phyloP scores from a whole-genome alignment of 2,797 vertebrate species.

The Crocodylus rhombifer region DNA sequence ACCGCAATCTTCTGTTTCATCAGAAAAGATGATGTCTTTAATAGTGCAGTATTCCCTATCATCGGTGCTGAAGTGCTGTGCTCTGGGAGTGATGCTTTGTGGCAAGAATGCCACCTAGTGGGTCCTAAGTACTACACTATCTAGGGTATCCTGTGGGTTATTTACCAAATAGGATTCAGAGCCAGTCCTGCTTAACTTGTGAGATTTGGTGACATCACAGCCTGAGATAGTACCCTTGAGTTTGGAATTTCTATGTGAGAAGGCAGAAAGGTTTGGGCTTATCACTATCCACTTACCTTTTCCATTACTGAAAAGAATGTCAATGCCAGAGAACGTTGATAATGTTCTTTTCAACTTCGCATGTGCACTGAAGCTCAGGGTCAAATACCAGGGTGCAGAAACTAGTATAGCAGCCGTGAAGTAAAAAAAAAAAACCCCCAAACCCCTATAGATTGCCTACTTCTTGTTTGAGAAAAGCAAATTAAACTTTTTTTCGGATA shows the following conservation, averaged over 20 bases:
- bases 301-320: not conserved
- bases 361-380: rapidly evolving
- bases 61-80: not conserved
- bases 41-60: not conserved
- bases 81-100: not conserved
- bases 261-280: not conserved
- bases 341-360: not conserved
- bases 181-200: not conserved
- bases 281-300: not conserved
- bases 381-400: not conserved
- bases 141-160: not conserved
- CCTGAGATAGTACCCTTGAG: not conserved
- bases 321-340: not conserved
- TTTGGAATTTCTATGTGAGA: not conserved
- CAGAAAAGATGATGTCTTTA: conserved; percentile 15
- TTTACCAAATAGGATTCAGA: not conserved
- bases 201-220: not conserved
- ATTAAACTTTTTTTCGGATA: not conserved
- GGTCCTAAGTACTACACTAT: not conserved
- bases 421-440: not conserved
- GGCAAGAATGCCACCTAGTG: conserved; percentile 66
- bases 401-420: not conserved
- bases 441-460: too few relatives aligned
- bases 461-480: not conserved
- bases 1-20: not conserved